Percentiles rank a stretch among this genome's conserved stretches.
Evolutionary conservation across 2,888 invertebrate species (phyloP).

Genomic region (Hemaris fuciformis): DNA sequence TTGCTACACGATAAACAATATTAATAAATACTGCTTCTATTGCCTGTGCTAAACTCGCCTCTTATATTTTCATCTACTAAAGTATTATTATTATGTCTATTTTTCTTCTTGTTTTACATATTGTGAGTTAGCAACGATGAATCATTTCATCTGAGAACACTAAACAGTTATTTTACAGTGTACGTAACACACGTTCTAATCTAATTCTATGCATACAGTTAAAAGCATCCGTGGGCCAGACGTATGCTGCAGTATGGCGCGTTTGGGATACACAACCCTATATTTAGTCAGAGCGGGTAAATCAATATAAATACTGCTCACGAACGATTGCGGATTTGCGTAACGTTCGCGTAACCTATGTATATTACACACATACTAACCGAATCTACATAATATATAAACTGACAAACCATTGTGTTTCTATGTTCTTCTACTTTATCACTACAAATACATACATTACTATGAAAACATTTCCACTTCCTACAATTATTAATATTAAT

Average conservation of each 20-base stretch:
- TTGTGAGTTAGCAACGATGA: not conserved
- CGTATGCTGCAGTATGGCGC: not conserved
- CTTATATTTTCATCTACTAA: not conserved
- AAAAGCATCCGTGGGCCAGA: not conserved
- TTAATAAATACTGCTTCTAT: not conserved
- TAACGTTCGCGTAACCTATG: not conserved
- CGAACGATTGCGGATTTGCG: not conserved
- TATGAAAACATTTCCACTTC: no score
- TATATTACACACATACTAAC: not conserved
- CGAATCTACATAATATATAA: not conserved
- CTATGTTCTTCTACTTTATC: no score
- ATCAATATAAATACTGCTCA: not conserved
- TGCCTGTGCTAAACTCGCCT: not conserved
- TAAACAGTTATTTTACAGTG: not conserved
- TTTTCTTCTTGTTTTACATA: not conserved
- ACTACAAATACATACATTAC: no score
- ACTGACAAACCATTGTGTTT: not conserved
- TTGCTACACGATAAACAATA: constrained; percentile 2
- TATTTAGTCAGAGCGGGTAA: not conserved
- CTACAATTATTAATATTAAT: no score
- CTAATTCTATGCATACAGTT: not conserved
- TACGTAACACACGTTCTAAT: not conserved
- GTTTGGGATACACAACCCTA: not conserved
- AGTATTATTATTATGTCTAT: not conserved
- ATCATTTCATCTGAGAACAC: not conserved